A percentile compares a stretch with the other conserved stretches of the same genome.
Conservation (phyloP, 2,797 vertebrate genomes). For the Sitta carolinensis region DNA sequence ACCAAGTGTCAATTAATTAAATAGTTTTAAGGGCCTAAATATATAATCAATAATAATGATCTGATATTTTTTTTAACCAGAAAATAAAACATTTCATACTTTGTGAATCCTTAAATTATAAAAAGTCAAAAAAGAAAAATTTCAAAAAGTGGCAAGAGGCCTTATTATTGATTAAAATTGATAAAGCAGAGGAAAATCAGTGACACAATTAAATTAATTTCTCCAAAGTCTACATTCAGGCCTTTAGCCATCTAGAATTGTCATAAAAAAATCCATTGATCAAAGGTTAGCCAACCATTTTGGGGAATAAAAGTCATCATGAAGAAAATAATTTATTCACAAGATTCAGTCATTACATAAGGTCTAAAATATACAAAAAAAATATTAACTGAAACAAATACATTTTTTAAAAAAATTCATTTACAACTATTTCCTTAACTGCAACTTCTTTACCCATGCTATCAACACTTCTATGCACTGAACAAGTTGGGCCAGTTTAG, state of each 20-base stretch:
- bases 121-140: background rate
- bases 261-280: background rate
- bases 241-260: background rate
- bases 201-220: background rate
- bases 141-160: background rate
- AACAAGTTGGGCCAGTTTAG: background rate
- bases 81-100: background rate
- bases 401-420: background rate
- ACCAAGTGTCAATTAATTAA: background rate
- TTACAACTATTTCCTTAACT: background rate
- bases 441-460: background rate
- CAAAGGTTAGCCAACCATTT: background rate
- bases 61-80: background rate
- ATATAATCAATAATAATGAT: background rate
- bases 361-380: background rate
- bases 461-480: background rate
- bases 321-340: background rate
- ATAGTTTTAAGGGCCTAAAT: background rate
- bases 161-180: background rate
- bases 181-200: background rate
- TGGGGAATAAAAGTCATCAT: rapidly evolving
- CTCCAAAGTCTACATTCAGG: background rate
- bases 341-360: background rate
- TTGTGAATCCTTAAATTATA: background rate
- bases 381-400: background rate